These are phyloP conservation scores for Pachyuromys duprasi DNA, from an alignment of 2,797 vertebrate species.

Conservation along the genomic window DNA sequence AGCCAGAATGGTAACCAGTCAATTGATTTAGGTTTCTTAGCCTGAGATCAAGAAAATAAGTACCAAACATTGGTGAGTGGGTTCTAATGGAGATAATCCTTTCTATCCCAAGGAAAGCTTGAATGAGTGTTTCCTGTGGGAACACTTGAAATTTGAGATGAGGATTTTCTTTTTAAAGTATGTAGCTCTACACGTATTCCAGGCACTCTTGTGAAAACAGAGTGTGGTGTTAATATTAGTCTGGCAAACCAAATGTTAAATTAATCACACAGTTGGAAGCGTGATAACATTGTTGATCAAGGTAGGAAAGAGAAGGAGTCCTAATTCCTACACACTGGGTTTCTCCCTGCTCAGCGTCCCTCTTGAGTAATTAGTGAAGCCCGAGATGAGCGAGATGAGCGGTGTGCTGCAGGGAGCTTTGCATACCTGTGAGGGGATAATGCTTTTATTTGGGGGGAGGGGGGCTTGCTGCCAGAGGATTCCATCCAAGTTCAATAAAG, in stretches of 20 bases:
- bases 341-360: slow-evolving; percentile 68
- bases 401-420: slow-evolving; percentile 47
- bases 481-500: slow-evolving; percentile 76
- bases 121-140: background rate
- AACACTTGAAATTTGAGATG: slow-evolving; percentile 60
- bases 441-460: slow-evolving; percentile 65
- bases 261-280: slow-evolving; percentile 65
- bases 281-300: slow-evolving; percentile 72
- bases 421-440: slow-evolving; percentile 72
- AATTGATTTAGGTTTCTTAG: slow-evolving; percentile 45
- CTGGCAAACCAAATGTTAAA: slow-evolving; percentile 71
- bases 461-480: slow-evolving; percentile 79
- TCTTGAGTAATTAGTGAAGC: slow-evolving; percentile 76
- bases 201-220: slow-evolving; percentile 45
- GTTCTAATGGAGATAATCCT: slow-evolving; percentile 33
- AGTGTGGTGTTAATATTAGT: background rate
- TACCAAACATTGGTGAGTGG: slow-evolving; percentile 28
- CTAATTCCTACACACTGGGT: slow-evolving; percentile 68
- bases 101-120: background rate
- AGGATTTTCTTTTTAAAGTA: slow-evolving; percentile 37
- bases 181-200: background rate
- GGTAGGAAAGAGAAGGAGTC: slow-evolving; percentile 62
- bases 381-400: slow-evolving; percentile 66
- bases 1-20: background rate
- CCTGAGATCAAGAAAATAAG: slow-evolving; percentile 26